Base-by-base conservation (phyloP, 2,113 vertebrate species). In the Pangasianodon hypophthalmus region DNA sequence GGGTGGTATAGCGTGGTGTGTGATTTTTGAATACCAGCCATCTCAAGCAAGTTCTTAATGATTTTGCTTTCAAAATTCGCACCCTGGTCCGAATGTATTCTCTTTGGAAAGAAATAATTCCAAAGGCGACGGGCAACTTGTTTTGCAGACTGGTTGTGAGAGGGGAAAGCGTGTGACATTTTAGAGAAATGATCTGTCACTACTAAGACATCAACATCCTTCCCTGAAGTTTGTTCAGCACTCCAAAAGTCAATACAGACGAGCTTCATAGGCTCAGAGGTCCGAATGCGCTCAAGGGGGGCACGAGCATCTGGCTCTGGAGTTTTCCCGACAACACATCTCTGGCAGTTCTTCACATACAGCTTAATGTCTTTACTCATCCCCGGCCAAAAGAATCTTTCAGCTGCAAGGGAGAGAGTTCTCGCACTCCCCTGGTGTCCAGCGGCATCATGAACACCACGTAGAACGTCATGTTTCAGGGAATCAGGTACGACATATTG, bases 231-330 rank as follows among this genome's bases (percentile, higher is more conserved):
- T 37, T 71, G n/a, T 71, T 71, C n/a, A 14, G 69, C n/a, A 71
- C 69, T 37, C 32, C 69, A 71, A 14, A 71, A 75, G 37, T 75
- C 71, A 21, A 75, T 75, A 44, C 71, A 44, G 0, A 75, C 16
- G 1, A 75, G 85, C 85, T 91, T 19, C 79, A 41, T 91, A 89
- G 4, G 81, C 56, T 50, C 79, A 80, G 21, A 87, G 79, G 52
- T 90, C 89, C 1, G 44, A 90, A 79, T 90, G n/a, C 0, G 77
- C 87, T 71, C 67, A 71, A 71, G 67, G 67, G 67, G 67, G 4
- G n/a, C 67, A 71, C 69, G 6, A 73, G 69, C 69, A 41, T 41
- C 32, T 73, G 69, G 32, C 16, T 71, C 29, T 37, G 67, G n/a
- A 41, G 32, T 73, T 37, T 73, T 73, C 69, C 32, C 13, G 13